A percentile compares a stretch with the other conserved stretches of the same genome.
Conservation (phyloP, 2,888 invertebrate species). For the Ochropleura plecta region DNA sequence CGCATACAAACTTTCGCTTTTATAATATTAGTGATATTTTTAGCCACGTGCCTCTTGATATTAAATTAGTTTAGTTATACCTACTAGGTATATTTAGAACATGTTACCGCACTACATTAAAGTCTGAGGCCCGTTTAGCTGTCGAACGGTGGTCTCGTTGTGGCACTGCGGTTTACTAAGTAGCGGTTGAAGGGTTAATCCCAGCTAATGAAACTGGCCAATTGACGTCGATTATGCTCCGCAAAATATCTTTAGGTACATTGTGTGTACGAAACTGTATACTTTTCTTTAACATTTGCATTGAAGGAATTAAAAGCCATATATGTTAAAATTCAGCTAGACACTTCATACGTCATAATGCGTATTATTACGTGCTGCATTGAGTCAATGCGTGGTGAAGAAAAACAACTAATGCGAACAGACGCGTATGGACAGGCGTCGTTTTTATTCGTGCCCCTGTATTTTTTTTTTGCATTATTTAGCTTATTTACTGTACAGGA, state of each 20-base stretch:
- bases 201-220: slow-evolving; percentile 28
- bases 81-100: slow-evolving; percentile 1
- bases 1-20: no score
- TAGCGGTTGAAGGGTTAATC: slow-evolving; percentile 50
- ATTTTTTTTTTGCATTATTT: no score
- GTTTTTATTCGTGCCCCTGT: no score
- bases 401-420: no score
- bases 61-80: not conserved
- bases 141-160: slow-evolving; percentile 45
- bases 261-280: not conserved
- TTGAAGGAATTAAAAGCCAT: not conserved
- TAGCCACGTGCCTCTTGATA: not conserved
- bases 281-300: not conserved
- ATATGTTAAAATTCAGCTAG: no score
- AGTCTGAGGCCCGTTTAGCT: slow-evolving; percentile 24
- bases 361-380: no score
- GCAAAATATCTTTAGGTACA: not conserved
- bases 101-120: slow-evolving; percentile 7
- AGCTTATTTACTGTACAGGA: no score
- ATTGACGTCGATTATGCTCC: slow-evolving; percentile 24
- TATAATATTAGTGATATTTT: not conserved
- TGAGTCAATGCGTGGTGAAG: no score
- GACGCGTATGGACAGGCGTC: no score
- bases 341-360: no score
- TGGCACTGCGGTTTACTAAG: slow-evolving; percentile 42